phyloP scores from a whole-genome alignment of 2,888 invertebrate genomes.

The Pachydiplax longipennis region DNA sequence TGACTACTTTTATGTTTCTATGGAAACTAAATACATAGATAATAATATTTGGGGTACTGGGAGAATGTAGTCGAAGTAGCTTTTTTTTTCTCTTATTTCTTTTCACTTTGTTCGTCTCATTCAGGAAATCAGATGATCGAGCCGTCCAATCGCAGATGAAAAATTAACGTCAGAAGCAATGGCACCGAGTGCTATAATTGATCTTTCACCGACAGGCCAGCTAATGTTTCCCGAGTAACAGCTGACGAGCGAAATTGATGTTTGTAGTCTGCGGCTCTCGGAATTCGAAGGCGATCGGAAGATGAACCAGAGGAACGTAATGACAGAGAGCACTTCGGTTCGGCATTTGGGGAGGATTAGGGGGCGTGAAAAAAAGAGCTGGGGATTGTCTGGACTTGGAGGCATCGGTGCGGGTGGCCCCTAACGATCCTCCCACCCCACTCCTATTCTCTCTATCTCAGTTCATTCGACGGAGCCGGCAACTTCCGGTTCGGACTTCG shows the following conservation, averaged over 20 bases:
- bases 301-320: neutral
- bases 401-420: neutral
- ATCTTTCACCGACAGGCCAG: too few species aligned
- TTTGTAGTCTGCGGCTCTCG: neutral
- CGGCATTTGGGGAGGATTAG: conserved; percentile 9
- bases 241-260: neutral
- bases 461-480: conserved; percentile 30
- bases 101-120: too few species aligned
- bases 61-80: too few species aligned
- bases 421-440: neutral
- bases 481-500: conserved; percentile 37
- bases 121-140: too few species aligned
- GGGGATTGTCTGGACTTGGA: conserved; percentile 4
- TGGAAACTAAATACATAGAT: too few species aligned
- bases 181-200: too few species aligned
- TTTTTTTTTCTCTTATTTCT: too few species aligned
- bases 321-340: neutral
- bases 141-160: too few species aligned
- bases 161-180: too few species aligned
- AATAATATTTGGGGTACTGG: too few species aligned
- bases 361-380: neutral
- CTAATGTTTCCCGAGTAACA: neutral
- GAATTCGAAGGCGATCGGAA: neutral
- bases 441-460: conserved; percentile 22
- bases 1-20: too few species aligned